These are phyloP conservation scores for Drosophila yooni DNA, from an alignment of 2,888 invertebrate species.

Conservation along the genomic window DNA sequence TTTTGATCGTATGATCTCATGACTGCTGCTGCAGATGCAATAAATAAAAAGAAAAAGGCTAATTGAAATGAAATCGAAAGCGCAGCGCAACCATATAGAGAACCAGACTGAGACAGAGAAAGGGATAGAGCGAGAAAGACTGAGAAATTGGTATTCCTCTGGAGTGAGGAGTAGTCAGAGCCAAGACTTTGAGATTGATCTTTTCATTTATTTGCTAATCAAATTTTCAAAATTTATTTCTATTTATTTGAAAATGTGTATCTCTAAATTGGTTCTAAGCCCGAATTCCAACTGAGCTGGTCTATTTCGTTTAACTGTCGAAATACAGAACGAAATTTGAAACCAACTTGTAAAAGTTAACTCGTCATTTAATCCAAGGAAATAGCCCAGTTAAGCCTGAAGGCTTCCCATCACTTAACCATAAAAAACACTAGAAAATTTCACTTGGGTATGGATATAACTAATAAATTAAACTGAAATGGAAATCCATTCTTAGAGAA, in stretches of 20 bases:
- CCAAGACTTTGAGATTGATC: not conserved
- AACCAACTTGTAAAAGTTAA: not conserved
- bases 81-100: not conserved
- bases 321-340: not conserved
- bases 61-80: constrained; percentile 50
- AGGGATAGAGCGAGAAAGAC: not conserved
- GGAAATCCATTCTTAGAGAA: not conserved
- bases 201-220: not conserved
- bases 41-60: constrained; percentile 10
- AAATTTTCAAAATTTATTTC: not conserved
- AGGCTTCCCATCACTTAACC: no score
- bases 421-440: no score
- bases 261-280: not conserved
- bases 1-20: constrained; percentile 37
- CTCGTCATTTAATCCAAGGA: not conserved
- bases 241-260: not conserved
- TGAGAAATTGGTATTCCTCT: not conserved
- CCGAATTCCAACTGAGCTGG: not conserved
- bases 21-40: constrained; percentile 12
- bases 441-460: no score
- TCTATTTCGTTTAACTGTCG: not conserved
- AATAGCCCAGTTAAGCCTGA: not conserved
- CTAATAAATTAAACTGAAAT: not conserved
- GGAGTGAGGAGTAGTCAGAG: not conserved
- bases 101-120: not conserved